Evolutionary conservation across 37 sponge, comb jelly and placozoan genomes (phyloP).

Genomic region (Spongia lamella): DNA sequence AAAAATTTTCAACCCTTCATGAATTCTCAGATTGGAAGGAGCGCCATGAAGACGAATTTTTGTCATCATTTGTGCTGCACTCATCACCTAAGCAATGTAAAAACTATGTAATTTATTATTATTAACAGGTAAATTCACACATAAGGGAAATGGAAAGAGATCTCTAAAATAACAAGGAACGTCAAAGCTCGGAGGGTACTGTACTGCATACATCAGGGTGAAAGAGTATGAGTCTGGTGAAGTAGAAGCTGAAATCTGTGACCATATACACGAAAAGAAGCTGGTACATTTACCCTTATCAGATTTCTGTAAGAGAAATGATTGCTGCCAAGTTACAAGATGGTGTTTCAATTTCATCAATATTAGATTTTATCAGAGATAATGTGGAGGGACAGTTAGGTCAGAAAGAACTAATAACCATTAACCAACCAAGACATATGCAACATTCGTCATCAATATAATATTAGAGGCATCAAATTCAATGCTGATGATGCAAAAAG

Average conservation of each 20-base stretch:
- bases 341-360: slow-evolving; percentile 12
- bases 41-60: background rate
- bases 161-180: slow-evolving; percentile 34
- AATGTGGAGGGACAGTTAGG: slow-evolving; percentile 11
- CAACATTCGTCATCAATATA: too few relatives aligned
- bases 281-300: slow-evolving; percentile 14
- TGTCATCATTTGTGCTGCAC: slow-evolving; percentile 11
- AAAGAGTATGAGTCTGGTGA: background rate
- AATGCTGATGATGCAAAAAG: too few relatives aligned
- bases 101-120: slow-evolving; percentile 11
- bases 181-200: slow-evolving; percentile 21
- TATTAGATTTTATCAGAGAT: slow-evolving; percentile 35
- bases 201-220: slow-evolving; percentile 30
- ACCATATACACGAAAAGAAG: slow-evolving; percentile 17
- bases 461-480: too few relatives aligned
- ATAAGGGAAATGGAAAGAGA: slow-evolving; percentile 33
- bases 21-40: slow-evolving; percentile 31
- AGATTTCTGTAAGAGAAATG: slow-evolving; percentile 2
- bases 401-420: too few relatives aligned
- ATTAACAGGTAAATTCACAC: slow-evolving; percentile 14
- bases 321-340: slow-evolving; percentile 35
- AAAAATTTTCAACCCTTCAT: too few relatives aligned
- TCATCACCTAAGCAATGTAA: slow-evolving; percentile 5
- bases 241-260: slow-evolving; percentile 3
- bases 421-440: too few relatives aligned